Percentiles rank a stretch among this genome's conserved stretches.
phyloP scores from a whole-genome alignment of 2,888 invertebrate genomes.

The Argyra leucocephala region DNA sequence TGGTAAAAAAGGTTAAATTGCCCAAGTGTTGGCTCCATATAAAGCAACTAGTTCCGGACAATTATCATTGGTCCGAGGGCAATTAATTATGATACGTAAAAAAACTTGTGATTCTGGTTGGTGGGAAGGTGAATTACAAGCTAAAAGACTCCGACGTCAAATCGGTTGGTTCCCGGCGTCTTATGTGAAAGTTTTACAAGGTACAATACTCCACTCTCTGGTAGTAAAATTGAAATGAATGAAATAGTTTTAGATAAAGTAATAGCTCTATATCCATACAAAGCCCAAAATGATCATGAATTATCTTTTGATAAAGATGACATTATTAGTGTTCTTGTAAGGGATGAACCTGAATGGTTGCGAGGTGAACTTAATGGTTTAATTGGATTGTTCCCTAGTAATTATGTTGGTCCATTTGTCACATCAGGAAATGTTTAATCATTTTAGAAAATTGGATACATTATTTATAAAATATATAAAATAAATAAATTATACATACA shows the following conservation, averaged over 20 bases:
- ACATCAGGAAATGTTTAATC: constrained; percentile 32
- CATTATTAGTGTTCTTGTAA: constrained; percentile 76
- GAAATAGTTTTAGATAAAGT: constrained; percentile 63
- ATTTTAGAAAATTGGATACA: neutral
- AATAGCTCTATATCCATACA: constrained; percentile 85
- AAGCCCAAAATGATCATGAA: constrained; percentile 91
- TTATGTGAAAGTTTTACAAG: constrained; percentile 77
- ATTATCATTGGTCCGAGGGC: constrained; percentile 78
- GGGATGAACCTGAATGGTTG: constrained; percentile 97
- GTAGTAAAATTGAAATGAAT: constrained; percentile 54
- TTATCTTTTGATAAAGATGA: constrained; percentile 85
- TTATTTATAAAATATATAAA: neutral
- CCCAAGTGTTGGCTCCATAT: constrained; percentile 87
- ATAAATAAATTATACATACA: neutral
- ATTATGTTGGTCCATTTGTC: constrained; percentile 73
- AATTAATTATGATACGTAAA: constrained; percentile 90
- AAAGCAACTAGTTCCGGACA: constrained; percentile 88
- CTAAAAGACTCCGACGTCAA: constrained; percentile 77
- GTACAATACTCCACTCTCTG: constrained; percentile 64
- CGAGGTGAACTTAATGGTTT: constrained; percentile 84
- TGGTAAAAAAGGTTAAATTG: constrained; percentile 79
- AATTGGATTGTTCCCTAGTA: constrained; percentile 89
- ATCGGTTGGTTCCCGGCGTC: constrained; percentile 99
- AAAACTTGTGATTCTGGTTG: constrained; percentile 95
- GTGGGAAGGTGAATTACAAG: constrained; percentile 99